Base-by-base conservation (phyloP, 2,888 invertebrate genomes). In the Rotaria macrura region DNA sequence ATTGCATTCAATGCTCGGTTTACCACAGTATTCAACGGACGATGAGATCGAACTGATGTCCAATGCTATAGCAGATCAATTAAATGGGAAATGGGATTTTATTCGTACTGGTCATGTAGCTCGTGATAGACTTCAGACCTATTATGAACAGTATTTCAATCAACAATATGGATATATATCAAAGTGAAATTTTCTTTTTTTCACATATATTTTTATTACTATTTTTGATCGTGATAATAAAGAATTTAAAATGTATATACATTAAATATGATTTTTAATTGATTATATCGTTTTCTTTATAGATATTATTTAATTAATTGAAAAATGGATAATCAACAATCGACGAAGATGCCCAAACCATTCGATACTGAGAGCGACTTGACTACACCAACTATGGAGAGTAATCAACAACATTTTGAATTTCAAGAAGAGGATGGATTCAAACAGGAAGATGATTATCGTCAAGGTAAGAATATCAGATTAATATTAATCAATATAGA, bases 271-370 rank as follows among this genome's bases (percentile, higher is more conserved):
- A 2, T 52, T 52, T n/a, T n/a, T n/a, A n/a, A n/a, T n/a, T n/a
- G n/a, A n/a, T n/a, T 52, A 17, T 52, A 5, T 52, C 4, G 0
- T 52, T 23, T 52, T 52, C 7, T 1, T 23, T 52, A 23, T 52
- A 52, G 52, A 52, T 52, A 52, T 49, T 23, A 5, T 52, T 52
- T 52, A 20, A 23, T 52, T 23, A 38, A 38, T 3, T 17, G n/a
- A 25, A 25, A 20, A 25, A 79, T 79, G 79, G 43, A 79, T 79
- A 43, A 40, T 79, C 43, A 79, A 43, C 79, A 79, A 14, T 79
- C 79, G 12, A 79, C 79, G n/a, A 79, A 79, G n/a, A 79, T 79
- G 79, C 79, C 79, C 7, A 79, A 79, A 79, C 79, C 79, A 43
- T 79, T 79, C 12, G 79, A 79, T 79, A 40, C 43, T 43, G 79